Conservation (phyloP, 2,113 vertebrate genomes). For the Osmerus mordax region DNA sequence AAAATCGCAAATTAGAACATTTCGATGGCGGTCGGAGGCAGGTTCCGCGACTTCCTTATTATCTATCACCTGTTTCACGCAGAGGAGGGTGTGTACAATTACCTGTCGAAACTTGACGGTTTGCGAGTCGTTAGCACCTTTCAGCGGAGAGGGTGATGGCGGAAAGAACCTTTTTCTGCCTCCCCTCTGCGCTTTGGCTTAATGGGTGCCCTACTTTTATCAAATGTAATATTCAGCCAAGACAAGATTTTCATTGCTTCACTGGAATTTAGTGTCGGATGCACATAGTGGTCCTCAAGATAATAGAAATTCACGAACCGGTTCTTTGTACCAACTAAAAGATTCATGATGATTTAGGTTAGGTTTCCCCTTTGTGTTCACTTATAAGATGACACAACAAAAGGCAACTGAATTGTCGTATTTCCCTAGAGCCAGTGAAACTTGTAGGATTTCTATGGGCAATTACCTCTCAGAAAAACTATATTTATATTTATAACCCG, state of each 20-base stretch:
- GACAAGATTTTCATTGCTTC: constrained; percentile 48
- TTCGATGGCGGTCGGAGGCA: constrained; percentile 24
- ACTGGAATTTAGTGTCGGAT: too few relatives aligned
- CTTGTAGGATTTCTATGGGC: too few relatives aligned
- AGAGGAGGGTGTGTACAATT: constrained; percentile 44
- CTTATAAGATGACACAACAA: too few relatives aligned
- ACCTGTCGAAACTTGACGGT: constrained; percentile 66
- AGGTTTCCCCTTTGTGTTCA: neutral
- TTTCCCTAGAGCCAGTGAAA: too few relatives aligned
- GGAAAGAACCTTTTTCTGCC: constrained; percentile 19
- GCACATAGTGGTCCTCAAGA: too few relatives aligned
- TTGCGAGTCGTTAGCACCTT: neutral
- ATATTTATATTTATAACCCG: too few relatives aligned
- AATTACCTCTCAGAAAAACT: too few relatives aligned
- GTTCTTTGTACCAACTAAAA: constrained; percentile 36
- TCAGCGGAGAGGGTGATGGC: neutral
- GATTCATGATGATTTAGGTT: neutral
- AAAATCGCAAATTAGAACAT: constrained; percentile 4
- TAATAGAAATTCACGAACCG: too few relatives aligned
- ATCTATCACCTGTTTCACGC: constrained; percentile 28
- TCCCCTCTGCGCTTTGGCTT: constrained; percentile 27
- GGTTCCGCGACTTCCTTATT: constrained; percentile 62
- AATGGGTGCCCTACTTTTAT: constrained; percentile 59
- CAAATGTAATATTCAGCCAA: constrained; percentile 40
- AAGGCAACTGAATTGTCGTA: too few relatives aligned